Evolutionary conservation across 2,113 vertebrate species (phyloP).

Genomic region (Halcyon malimbica): DNA sequence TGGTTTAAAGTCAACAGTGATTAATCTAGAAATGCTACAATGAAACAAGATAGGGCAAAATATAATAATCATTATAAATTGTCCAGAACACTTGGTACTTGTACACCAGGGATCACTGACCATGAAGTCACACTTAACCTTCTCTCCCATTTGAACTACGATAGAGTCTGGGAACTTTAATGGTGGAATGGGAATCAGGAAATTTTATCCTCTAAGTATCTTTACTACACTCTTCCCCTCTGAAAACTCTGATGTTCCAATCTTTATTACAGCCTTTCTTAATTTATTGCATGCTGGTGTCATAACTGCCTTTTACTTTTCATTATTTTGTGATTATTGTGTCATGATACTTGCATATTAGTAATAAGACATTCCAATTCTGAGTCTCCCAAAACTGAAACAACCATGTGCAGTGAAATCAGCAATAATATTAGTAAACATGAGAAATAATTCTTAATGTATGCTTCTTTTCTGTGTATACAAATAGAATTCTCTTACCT

Average conservation of each 20-base stretch:
- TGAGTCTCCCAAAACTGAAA: not conserved
- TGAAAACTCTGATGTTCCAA: not conserved
- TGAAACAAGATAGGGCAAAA: not conserved
- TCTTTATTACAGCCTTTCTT: not conserved
- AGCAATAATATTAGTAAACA: not conserved
- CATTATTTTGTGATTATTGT: not conserved
- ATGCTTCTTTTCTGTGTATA: not conserved
- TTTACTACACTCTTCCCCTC: not conserved
- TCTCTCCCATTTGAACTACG: not conserved
- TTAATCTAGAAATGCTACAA: not conserved
- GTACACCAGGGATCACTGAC: not conserved
- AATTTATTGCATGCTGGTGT: not conserved
- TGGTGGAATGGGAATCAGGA: not conserved
- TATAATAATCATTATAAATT: not conserved
- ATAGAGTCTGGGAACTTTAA: not conserved
- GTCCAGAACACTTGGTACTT: not conserved
- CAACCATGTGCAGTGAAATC: not conserved
- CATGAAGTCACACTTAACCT: not conserved
- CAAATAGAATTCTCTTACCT: constrained; percentile 72
- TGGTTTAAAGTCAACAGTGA: not conserved
- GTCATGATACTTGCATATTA: not conserved
- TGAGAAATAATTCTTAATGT: not conserved
- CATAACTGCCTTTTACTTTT: not conserved
- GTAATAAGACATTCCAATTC: not conserved
- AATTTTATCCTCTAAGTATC: not conserved